Evolutionary conservation across 2,797 vertebrate species (phyloP), one percentile per base, ranked within the genome.

Genomic region (Syngnathus rostellatus): DNA sequence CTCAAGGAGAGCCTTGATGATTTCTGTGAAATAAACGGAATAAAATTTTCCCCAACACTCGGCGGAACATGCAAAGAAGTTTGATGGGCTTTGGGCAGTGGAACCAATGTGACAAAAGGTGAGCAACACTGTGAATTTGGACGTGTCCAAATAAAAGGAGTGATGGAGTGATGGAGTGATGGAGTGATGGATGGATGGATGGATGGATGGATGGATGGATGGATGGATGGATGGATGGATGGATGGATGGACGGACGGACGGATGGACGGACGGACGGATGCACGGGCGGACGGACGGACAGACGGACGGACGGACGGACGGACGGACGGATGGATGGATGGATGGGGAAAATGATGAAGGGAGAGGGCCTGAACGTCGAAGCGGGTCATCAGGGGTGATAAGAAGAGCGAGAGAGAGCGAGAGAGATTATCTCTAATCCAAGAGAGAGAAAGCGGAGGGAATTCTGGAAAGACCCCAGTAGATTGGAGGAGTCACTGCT

Each of bases 361-460:
- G 23, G 17, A 21, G 72, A 77, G 71, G 53, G 68, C 41, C 21
- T 64, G 46, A 53, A 70, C 5, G 45, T 60, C 63, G 67, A 70
- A 68, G 69, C 72, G 38, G 62, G 71, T 68, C 31, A 64, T 67
- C 62, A 70, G 74, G 64, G 79, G 79, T 83, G 83, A 84, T 67
- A 10, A 70, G 70, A 76, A 37, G 55, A 37, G 31, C 37, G 55
- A 17, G 54, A 25, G 11, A 25, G 21, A 70, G 54, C 37, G 54
- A 70, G 54, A 75, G 70, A 81, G 82, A 86, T 85, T 83, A 86
- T 75, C 74, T 83, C 75, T 88, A 87, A 87, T 89, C 86, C 85
- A 82, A 68, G 70, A 73, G 75, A 77, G 75, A 75, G 63, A 77
- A 79, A 50, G 69, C 50, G 68, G 46, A 68, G 58, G 53, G 69